Evolutionary conservation across 2,113 vertebrate species (phyloP).

Genomic region (Thalassarche chlororhynchos): DNA sequence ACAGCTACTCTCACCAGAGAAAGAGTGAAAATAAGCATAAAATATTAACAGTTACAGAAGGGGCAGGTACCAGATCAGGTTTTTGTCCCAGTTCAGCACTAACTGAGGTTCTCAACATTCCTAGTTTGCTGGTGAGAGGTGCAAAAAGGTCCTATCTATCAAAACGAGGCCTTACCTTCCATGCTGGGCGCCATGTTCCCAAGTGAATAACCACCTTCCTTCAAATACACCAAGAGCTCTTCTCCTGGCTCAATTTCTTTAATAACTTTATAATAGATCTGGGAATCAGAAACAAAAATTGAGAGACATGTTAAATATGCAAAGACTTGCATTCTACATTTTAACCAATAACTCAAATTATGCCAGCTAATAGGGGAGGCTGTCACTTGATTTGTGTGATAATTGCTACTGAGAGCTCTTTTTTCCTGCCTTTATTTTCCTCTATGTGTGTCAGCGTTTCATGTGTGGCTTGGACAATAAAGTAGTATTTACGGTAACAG

Average conservation of each 20-base stretch:
- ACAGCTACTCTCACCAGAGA: too few species aligned
- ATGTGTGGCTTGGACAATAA: neutral
- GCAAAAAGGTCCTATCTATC: neutral
- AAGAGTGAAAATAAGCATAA: neutral
- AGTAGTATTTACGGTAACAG: neutral
- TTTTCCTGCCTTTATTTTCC: neutral
- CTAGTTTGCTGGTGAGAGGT: neutral
- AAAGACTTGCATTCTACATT: neutral
- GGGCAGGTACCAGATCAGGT: neutral
- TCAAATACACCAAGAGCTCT: slow-evolving; percentile 95
- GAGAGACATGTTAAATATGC: neutral
- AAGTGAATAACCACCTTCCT: slow-evolving; percentile 91
- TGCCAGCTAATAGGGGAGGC: neutral
- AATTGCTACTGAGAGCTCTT: neutral
- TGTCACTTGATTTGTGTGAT: neutral
- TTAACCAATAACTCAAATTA: neutral
- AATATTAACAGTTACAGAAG: neutral
- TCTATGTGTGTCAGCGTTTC: neutral
- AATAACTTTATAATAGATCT: slow-evolving; percentile 97
- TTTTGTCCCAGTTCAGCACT: neutral
- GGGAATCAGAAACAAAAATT: slow-evolving; percentile 29
- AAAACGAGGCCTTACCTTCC: slow-evolving; percentile 87
- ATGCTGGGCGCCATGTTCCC: slow-evolving; percentile 91
- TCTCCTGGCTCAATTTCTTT: slow-evolving; percentile 95
- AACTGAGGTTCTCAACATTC: neutral